A percentile compares a stretch with the other conserved stretches of the same genome.
Evolutionary conservation across 2,113 vertebrate genomes (phyloP).

Genomic region (Pachypanchax playfairii): DNA sequence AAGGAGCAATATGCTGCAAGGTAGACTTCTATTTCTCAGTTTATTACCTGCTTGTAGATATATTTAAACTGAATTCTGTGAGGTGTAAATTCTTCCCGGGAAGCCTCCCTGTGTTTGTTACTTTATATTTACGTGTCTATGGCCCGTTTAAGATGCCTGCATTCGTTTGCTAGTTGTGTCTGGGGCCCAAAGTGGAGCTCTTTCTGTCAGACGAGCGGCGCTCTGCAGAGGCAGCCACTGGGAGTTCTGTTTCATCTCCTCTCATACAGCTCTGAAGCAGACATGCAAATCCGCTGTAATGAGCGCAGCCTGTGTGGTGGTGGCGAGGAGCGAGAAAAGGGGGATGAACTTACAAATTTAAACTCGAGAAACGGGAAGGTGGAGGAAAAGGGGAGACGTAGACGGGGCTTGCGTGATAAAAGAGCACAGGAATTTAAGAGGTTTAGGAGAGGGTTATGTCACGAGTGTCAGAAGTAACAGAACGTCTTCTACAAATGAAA

Average conservation of each 20-base stretch:
- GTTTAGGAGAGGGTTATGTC: slow-evolving; percentile 51
- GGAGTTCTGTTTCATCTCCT: slow-evolving; percentile 80
- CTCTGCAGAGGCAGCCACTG: slow-evolving; percentile 74
- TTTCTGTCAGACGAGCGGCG: slow-evolving; percentile 75
- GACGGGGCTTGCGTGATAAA: slow-evolving; percentile 45
- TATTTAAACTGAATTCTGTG: slow-evolving; percentile 62
- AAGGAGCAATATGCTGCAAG: slow-evolving; percentile 28
- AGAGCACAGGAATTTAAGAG: slow-evolving; percentile 40
- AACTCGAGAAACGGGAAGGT: slow-evolving; percentile 56
- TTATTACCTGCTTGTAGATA: slow-evolving; percentile 56
- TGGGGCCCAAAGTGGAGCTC: slow-evolving; percentile 73
- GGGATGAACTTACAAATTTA: slow-evolving; percentile 66
- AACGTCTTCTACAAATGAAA: slow-evolving; percentile 68
- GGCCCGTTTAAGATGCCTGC: slow-evolving; percentile 62
- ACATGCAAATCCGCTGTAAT: slow-evolving; percentile 82
- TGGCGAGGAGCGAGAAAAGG: slow-evolving; percentile 2
- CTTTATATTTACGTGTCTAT: slow-evolving; percentile 14
- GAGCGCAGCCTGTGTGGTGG: slow-evolving; percentile 67
- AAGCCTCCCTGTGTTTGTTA: slow-evolving; percentile 39
- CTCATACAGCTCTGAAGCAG: slow-evolving; percentile 73
- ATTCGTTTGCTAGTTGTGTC: slow-evolving; percentile 68
- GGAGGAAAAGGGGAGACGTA: slow-evolving; percentile 48
- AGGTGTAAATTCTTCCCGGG: slow-evolving; percentile 37
- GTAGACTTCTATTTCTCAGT: slow-evolving; percentile 40
- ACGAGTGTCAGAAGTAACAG: slow-evolving; percentile 48